Evolutionary conservation across 2,888 invertebrate genomes (phyloP).

Genomic region (Pycnomerus fuliginosus): DNA sequence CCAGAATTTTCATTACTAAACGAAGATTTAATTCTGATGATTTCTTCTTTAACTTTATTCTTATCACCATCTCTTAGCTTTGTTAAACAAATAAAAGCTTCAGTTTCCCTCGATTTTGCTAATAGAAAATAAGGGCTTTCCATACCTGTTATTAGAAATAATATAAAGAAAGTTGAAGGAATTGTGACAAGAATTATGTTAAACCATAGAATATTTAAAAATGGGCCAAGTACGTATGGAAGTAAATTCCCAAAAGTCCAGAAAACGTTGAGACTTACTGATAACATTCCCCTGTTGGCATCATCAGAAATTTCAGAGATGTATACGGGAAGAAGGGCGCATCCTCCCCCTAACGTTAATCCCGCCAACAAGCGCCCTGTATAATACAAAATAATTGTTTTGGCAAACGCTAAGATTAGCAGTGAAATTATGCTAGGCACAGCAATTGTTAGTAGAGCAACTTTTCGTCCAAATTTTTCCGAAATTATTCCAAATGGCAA

Average conservation of each 20-base stretch:
- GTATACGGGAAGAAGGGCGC: conserved; percentile 76
- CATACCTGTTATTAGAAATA: conserved; percentile 69
- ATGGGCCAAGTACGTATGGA: conserved; percentile 70
- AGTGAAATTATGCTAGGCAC: conserved; percentile 62
- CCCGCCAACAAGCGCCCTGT: conserved; percentile 51
- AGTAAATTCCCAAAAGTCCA: conserved; percentile 68
- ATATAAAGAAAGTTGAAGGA: conserved; percentile 55
- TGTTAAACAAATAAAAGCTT: conserved; percentile 59
- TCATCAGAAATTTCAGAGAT: conserved; percentile 79
- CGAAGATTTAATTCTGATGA: conserved; percentile 51
- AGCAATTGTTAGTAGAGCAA: conserved; percentile 62
- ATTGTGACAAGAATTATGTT: conserved; percentile 55
- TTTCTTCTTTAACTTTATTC: conserved; percentile 52
- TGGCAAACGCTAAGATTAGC: conserved; percentile 28
- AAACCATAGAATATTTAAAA: conserved; percentile 62
- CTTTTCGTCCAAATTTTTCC: conserved; percentile 66
- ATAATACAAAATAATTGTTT: conserved; percentile 19
- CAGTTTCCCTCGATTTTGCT: conserved; percentile 57
- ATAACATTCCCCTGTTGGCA: conserved; percentile 70
- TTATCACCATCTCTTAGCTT: conserved; percentile 58
- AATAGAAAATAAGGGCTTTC: conserved; percentile 75
- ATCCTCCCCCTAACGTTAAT: conserved; percentile 66
- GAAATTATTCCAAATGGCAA: conserved; percentile 67
- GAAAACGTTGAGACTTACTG: conserved; percentile 72
- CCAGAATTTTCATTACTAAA: conserved; percentile 53